Percentiles rank a stretch among this genome's conserved stretches.
phyloP scores from a whole-genome alignment of 2,888 invertebrate species.

The Brachyptera risi region DNA sequence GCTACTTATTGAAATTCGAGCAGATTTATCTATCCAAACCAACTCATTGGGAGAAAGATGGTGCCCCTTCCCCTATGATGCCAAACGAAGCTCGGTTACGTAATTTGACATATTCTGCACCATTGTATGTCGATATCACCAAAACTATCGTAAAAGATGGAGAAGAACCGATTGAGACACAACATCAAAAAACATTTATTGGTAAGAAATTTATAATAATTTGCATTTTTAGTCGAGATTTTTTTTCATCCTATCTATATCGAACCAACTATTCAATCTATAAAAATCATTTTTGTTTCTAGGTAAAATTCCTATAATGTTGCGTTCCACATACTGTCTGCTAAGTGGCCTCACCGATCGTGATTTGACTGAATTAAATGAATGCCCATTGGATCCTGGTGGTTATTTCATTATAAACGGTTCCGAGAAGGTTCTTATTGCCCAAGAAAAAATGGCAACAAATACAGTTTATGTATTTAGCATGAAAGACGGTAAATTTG shows the following conservation, averaged over 20 bases:
- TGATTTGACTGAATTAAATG: conserved; percentile 98
- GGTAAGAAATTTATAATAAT: conserved; percentile 43
- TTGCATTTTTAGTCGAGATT: background rate
- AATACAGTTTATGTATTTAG: conserved; percentile 99
- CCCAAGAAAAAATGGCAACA: conserved; percentile 99
- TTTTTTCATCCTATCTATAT: background rate
- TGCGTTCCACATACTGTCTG: conserved; percentile 95
- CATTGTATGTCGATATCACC: conserved; percentile 97
- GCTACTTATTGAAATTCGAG: conserved; percentile 93
- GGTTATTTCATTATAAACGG: conserved; percentile 99
- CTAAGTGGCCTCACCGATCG: conserved; percentile 93
- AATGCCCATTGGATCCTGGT: conserved; percentile 98
- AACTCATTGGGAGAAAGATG: conserved; percentile 99
- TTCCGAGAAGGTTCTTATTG: conserved; percentile 96
- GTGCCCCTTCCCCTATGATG: conserved; percentile 99
- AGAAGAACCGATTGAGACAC: conserved; percentile 77
- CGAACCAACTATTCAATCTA: background rate
- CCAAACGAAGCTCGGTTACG: conserved; percentile 97
- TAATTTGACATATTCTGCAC: conserved; percentile 97
- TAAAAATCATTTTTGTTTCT: no score
- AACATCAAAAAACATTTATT: conserved; percentile 66
- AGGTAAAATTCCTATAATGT: conserved; percentile 97
- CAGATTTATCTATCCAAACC: conserved; percentile 99
- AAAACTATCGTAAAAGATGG: conserved; percentile 92
- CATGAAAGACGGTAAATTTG: conserved; percentile 99